Conservation (phyloP, 2,113 vertebrate species). For the Labrus mixtus region DNA sequence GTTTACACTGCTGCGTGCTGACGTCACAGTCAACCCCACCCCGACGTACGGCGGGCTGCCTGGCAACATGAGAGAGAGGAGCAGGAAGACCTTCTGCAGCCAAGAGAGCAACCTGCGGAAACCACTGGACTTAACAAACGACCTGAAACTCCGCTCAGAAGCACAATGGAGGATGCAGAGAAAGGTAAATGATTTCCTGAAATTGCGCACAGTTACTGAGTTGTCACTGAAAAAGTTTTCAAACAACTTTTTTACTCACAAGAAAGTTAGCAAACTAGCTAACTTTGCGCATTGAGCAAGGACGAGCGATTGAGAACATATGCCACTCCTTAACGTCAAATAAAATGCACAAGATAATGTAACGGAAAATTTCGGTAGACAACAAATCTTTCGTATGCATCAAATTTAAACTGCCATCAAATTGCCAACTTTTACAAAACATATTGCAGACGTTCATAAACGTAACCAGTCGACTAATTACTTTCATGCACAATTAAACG, state of each 20-base stretch:
- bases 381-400: not conserved
- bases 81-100: slow-evolving; percentile 62
- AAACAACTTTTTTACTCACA: slow-evolving; percentile 10
- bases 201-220: not conserved
- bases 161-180: slow-evolving; percentile 78
- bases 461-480: no score
- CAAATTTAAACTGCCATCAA: no score
- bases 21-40: slow-evolving; percentile 78
- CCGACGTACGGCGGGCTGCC: slow-evolving; percentile 63
- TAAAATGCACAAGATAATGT: not conserved
- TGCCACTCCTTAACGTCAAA: slow-evolving; percentile 26
- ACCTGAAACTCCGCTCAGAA: slow-evolving; percentile 12
- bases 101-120: slow-evolving; percentile 49
- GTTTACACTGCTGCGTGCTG: slow-evolving; percentile 79
- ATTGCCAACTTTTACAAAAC: not conserved
- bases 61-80: slow-evolving; percentile 69
- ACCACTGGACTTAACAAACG: slow-evolving; percentile 33
- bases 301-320: slow-evolving; percentile 49
- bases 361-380: not conserved
- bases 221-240: not conserved
- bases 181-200: slow-evolving; percentile 69
- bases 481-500: not conserved
- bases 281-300: slow-evolving; percentile 35
- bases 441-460: slow-evolving; percentile 16
- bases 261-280: slow-evolving; percentile 68